phyloP scores from a whole-genome alignment of 1,140 invertebrate species.

The Sipha flava region DNA sequence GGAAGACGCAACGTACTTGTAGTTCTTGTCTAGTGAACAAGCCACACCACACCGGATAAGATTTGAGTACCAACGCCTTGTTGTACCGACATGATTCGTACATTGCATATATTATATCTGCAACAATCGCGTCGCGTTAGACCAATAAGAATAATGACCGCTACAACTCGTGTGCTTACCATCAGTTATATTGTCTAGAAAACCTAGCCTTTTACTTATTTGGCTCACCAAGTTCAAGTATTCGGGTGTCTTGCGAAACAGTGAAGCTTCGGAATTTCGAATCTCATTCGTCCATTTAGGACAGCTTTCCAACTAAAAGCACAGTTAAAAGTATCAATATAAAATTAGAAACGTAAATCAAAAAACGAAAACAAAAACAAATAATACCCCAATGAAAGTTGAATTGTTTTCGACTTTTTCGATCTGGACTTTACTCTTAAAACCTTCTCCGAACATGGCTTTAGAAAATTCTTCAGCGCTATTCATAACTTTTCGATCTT shows the following conservation, averaged over 20 bases:
- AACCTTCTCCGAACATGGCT: conserved; percentile 14
- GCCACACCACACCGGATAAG: conserved; percentile 46
- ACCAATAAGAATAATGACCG: background rate
- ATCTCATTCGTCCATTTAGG: background rate
- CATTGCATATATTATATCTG: conserved; percentile 37
- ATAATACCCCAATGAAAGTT: conserved; percentile 13
- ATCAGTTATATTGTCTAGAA: conserved; percentile 34
- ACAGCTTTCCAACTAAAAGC: background rate
- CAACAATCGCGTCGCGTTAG: background rate
- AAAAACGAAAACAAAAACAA: too few species aligned
- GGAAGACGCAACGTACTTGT: conserved; percentile 34
- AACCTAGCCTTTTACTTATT: conserved; percentile 35
- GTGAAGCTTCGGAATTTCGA: background rate
- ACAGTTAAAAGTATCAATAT: background rate
- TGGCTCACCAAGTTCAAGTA: conserved; percentile 22
- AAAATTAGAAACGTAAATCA: background rate
- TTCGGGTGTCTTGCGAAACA: conserved; percentile 9
- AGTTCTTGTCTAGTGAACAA: conserved; percentile 45
- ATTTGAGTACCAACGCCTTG: conserved; percentile 41
- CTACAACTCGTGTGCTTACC: conserved; percentile 24
- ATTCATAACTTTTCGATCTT: conserved; percentile 29
- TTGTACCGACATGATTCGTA: conserved; percentile 45
- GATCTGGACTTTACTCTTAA: background rate
- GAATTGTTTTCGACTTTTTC: background rate
- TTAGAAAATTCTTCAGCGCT: conserved; percentile 33